Base-by-base conservation (phyloP, 2,797 vertebrate species). In the Tangara arthus region DNA sequence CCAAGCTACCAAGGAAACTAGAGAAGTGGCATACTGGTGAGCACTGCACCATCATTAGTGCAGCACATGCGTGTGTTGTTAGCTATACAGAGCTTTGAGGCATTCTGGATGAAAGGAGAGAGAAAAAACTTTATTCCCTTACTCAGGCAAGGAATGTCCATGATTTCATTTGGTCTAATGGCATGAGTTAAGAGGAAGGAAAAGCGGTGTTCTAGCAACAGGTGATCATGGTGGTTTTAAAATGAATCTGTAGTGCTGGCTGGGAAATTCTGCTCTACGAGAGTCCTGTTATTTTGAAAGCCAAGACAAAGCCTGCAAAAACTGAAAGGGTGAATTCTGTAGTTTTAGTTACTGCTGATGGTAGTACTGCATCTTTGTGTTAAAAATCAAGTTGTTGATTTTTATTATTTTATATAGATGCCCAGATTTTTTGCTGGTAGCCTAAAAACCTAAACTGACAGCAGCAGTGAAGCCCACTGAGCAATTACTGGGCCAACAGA, bases 361-460 rank as follows among this genome's bases (percentile, higher is more conserved):
- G 76, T 91, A 91, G 94, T 84, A 93, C 82, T 93, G 93, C 92
- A 89, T 96, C 96, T 96, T 96, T 93, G 92, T 94, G 92, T 96
- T 92, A 92, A 94, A 94, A 96, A 95, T 97, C 93, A 95, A 93
- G 68, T 92, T 96, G 81, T 68, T 96, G 92, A 96, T 96, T 93
- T 95, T 95, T 95, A 85, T 47, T 89, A 41, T 93, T 93, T 95
- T 94, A 85, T 94, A 91, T 95, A 93, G 93, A 96, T 90, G 95
- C 87, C 95, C 93, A 79, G 92, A 86, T 92, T 91, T 95, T 96
- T 96, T 94, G 88, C 87, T 93, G 85, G 69, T 97, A 96, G 93
- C 91, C 93, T 95, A 73, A 92, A 96, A 91, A 69, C 47, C 70
- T 70, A 90, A 93, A 92, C 79, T 96, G 82, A 95, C 89, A 91